Conservation (phyloP, 2,113 vertebrate species). For the Malurus melanocephalus region DNA sequence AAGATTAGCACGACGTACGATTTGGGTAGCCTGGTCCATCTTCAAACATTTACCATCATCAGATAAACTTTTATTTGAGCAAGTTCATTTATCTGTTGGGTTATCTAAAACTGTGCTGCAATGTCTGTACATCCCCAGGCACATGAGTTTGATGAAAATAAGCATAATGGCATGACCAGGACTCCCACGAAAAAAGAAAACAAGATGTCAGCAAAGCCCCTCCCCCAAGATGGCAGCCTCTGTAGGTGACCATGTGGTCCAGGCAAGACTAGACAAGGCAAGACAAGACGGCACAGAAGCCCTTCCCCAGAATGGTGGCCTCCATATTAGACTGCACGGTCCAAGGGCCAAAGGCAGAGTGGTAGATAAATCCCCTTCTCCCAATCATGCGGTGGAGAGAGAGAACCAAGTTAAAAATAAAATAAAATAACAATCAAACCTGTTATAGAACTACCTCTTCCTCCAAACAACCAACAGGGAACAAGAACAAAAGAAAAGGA, state of each 20-base stretch:
- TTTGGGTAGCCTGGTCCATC: background rate
- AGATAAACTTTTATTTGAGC: background rate
- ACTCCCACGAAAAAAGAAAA: background rate
- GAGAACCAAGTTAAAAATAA: background rate
- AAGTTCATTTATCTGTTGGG: background rate
- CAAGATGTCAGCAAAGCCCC: background rate
- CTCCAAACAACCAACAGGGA: background rate
- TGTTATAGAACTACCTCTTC: background rate
- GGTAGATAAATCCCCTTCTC: background rate
- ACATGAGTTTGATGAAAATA: background rate
- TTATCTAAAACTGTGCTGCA: background rate
- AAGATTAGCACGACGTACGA: background rate
- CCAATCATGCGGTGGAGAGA: no score
- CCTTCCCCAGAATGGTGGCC: background rate
- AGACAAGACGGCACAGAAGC: background rate
- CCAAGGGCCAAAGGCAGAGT: background rate
- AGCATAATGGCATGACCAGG: background rate
- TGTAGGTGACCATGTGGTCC: background rate
- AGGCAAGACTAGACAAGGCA: background rate
- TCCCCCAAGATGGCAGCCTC: background rate
- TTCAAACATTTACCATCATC: background rate
- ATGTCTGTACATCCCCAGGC: background rate
- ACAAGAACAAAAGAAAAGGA: background rate
- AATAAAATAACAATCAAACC: background rate
- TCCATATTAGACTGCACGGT: rapidly evolving